Evolutionary conservation across 2,888 invertebrate genomes (phyloP).

Genomic region (Clivina fossor): DNA sequence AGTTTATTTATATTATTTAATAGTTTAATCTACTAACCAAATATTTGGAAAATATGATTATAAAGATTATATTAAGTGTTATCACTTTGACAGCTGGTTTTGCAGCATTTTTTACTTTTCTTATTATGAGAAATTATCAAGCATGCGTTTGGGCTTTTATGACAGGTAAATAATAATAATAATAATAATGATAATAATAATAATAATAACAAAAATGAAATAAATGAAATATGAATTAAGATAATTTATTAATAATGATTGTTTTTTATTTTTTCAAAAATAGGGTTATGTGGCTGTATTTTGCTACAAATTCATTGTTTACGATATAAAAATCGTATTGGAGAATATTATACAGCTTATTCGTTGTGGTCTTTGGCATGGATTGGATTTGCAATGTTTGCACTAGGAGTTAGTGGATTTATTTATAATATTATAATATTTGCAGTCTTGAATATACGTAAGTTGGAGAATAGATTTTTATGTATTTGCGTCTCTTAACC

Average conservation of each 20-base stretch:
- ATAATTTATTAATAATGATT: constrained; percentile 17
- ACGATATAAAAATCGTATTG: constrained; percentile 45
- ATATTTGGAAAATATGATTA: no score
- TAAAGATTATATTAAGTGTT: constrained; percentile 27
- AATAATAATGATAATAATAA: no score
- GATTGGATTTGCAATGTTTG: constrained; percentile 56
- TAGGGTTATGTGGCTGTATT: constrained; percentile 42
- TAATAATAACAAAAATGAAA: no score
- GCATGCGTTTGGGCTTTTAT: constrained; percentile 39
- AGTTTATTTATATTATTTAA: no score
- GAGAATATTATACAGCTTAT: constrained; percentile 57
- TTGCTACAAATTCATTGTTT: constrained; percentile 43
- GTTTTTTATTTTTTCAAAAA: constrained; percentile 36
- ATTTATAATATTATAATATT: constrained; percentile 56
- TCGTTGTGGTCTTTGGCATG: constrained; percentile 56
- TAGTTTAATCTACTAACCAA: no score
- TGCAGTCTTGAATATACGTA: constrained; percentile 54
- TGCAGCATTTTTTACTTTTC: constrained; percentile 39
- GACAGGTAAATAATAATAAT: constrained; percentile 35
- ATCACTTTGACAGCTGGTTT: constrained; percentile 31
- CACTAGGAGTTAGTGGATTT: constrained; percentile 54
- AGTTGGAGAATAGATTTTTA: constrained; percentile 40
- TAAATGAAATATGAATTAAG: no score
- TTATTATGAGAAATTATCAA: constrained; percentile 41
- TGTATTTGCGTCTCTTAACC: background rate